A percentile compares a stretch with the other conserved stretches of the same genome.
Evolutionary conservation across 2,888 invertebrate genomes (phyloP).

Genomic region (Erebia palarica): DNA sequence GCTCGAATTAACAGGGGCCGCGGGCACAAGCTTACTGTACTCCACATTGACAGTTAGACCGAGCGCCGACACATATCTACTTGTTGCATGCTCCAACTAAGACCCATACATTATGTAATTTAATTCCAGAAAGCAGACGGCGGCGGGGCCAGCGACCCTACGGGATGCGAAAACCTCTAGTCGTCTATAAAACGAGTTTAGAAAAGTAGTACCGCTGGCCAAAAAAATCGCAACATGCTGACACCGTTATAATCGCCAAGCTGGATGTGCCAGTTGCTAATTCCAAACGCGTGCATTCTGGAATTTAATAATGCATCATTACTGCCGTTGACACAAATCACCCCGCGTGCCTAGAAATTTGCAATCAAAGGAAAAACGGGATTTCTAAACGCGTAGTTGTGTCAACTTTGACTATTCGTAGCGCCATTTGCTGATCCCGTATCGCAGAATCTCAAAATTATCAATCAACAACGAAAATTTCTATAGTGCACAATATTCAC

Average conservation of each 20-base stretch:
- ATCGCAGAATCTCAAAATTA: constrained; percentile 75
- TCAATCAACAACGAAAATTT: constrained; percentile 72
- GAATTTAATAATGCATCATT: constrained; percentile 75
- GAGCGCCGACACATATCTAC: constrained; percentile 81
- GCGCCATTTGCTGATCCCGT: constrained; percentile 81
- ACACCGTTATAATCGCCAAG: constrained; percentile 83
- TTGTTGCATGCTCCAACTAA: constrained; percentile 81
- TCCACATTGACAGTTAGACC: constrained; percentile 82
- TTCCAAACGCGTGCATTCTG: constrained; percentile 70
- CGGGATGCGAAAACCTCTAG: constrained; percentile 82
- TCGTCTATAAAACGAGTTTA: constrained; percentile 82
- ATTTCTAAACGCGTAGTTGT: constrained; percentile 82
- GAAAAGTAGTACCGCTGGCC: constrained; percentile 83
- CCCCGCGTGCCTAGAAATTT: constrained; percentile 70
- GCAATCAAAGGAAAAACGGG: constrained; percentile 68
- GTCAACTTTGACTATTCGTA: constrained; percentile 81
- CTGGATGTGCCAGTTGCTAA: constrained; percentile 81
- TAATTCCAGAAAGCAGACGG: constrained; percentile 77
- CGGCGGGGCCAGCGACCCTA: constrained; percentile 81
- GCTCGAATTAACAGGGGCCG: constrained; percentile 82
- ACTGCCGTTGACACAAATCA: constrained; percentile 72
- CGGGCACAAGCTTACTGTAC: constrained; percentile 81
- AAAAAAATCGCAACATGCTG: constrained; percentile 84
- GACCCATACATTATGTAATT: constrained; percentile 82
- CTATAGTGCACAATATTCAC: constrained; percentile 69